Base-by-base conservation (phyloP, 2,797 vertebrate genomes). In the Sciurus vulgaris region DNA sequence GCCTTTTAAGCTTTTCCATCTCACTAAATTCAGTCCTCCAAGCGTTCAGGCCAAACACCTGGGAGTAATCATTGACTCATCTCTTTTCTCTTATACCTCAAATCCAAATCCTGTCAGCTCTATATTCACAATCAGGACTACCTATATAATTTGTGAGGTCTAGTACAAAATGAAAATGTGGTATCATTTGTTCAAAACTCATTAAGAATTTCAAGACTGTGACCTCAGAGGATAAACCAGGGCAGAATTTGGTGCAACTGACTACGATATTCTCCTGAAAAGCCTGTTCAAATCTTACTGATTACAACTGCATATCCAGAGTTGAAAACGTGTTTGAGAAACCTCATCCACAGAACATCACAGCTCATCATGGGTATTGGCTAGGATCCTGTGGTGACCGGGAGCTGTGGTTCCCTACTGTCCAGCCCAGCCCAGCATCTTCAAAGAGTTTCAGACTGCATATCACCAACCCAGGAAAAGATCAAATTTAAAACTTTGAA, bases 161-260 rank as follows among this genome's bases (percentile, higher is more conserved):
- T 35, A 35, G 15, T 86, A 3, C 12, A 89, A 93, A 93, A 86
- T 89, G 13, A 61, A 89, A 82, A 82, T 63, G 15, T 84, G 15
- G 8, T 9, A 28, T 12, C 1, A 89, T 82, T 91, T 94, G 38
- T 78, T 88, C 28, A 69, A 82, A 74, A 67, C 44, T 61, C 41
- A 51, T 35, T 26, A 84, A 91, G 11, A 89, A 77, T 91, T 78
- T 96, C 33, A 72, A 73, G 59, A 85, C 54, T 38, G 2, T 61
- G 33, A 51, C 6, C 38, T 17, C 3, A 74, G 20, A 79, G 1
- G 18, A 38, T 85, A 67, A 77, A 44, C 54, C 13, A 87, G 14
- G 13, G 35, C 7, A 15, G 56, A 30, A 5, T 12, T 47, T 47
- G 44, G 0, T 81, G 30, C n/a, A 10, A 51, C 6, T 65, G 44